Conservation (phyloP, 2,797 vertebrate species). For the Anguilla megastoma region DNA sequence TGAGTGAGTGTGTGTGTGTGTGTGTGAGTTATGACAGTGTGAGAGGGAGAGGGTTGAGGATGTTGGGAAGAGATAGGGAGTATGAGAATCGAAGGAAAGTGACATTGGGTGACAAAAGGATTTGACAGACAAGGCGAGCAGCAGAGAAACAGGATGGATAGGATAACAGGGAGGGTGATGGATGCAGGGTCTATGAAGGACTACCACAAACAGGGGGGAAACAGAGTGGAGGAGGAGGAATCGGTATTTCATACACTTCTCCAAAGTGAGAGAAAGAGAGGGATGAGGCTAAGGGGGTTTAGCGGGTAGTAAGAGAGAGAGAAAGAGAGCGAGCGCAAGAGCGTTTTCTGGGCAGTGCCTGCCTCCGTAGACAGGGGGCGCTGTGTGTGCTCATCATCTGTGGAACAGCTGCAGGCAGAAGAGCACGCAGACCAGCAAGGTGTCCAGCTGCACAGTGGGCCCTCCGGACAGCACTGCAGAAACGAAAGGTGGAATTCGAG, state of each 20-base stretch:
- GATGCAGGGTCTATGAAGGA: neutral
- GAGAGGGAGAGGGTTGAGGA: neutral
- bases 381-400: constrained; percentile 74
- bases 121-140: constrained; percentile 27
- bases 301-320: constrained; percentile 38
- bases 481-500: constrained; percentile 30
- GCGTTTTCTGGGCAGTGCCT: constrained; percentile 56
- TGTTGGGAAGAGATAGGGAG: neutral
- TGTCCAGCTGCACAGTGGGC: constrained; percentile 52
- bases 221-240: constrained; percentile 42
- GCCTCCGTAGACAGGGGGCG: constrained; percentile 58
- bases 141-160: constrained; percentile 35
- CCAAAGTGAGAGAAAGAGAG: constrained; percentile 26
- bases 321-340: constrained; percentile 46
- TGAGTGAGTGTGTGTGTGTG: neutral
- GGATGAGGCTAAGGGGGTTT: constrained; percentile 33
- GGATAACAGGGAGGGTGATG: neutral
- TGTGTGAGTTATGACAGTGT: constrained; percentile 28
- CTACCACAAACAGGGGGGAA: constrained; percentile 10
- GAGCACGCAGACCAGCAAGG: constrained; percentile 63
- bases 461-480: constrained; percentile 71
- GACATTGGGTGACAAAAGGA: constrained; percentile 18
- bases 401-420: constrained; percentile 64
- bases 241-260: constrained; percentile 40
- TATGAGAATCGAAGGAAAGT: constrained; percentile 15